Evolutionary conservation across 1,140 invertebrate species (phyloP).

Genomic region (Spodoptera frugiperda): DNA sequence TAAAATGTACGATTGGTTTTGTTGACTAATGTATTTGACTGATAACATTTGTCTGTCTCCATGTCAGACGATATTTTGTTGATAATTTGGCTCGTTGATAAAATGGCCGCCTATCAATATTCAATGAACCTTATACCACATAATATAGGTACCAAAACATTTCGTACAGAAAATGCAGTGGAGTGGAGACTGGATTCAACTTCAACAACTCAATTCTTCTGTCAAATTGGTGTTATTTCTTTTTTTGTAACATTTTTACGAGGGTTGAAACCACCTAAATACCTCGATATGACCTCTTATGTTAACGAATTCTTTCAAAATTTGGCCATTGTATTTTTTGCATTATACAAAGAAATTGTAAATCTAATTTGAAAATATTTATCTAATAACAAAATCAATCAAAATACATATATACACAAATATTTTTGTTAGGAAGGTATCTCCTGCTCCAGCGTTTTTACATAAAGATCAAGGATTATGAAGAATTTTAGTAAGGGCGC

Average conservation of each 20-base stretch:
- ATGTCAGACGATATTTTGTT: constrained; percentile 20
- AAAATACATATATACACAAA: background rate
- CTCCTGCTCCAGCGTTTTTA: background rate
- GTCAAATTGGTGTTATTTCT: no score
- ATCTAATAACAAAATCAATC: background rate
- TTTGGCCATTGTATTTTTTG: background rate
- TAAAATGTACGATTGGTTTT: no score
- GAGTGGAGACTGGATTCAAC: no score
- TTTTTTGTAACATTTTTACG: background rate
- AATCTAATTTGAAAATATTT: background rate
- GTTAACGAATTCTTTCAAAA: background rate
- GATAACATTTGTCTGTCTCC: background rate
- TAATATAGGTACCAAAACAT: background rate
- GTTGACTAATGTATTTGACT: background rate
- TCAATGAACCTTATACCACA: constrained; percentile 7
- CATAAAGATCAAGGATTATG: constrained; percentile 18
- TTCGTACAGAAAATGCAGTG: background rate
- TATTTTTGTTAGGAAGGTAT: background rate
- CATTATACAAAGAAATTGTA: background rate
- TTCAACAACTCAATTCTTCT: no score
- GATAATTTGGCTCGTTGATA: background rate
- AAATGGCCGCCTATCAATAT: constrained; percentile 18
- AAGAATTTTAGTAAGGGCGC: constrained; percentile 10
- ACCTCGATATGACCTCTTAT: constrained; percentile 6
- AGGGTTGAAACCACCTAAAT: background rate